Percentiles rank a stretch among this genome's conserved stretches.
These are phyloP conservation scores for Cariama cristata DNA, from an alignment of 2,113 vertebrate genomes.

Conservation along the genomic window DNA sequence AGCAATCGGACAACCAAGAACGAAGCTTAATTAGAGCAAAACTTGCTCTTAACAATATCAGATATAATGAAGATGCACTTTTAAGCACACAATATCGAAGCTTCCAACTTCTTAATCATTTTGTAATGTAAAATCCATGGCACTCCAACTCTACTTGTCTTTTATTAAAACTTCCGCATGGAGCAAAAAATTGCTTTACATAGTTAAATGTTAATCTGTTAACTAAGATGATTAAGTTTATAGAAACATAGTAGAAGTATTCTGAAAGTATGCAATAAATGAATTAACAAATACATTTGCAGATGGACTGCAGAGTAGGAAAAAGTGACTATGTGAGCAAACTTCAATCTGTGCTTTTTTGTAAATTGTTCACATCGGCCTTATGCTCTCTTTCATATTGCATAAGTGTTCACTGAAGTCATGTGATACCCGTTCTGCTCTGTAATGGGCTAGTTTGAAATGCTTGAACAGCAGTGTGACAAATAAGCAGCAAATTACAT, in stretches of 20 bases:
- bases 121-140: neutral
- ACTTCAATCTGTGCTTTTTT: neutral
- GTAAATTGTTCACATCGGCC: neutral
- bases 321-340: neutral
- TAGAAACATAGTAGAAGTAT: neutral
- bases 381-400: neutral
- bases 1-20: neutral
- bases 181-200: neutral
- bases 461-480: neutral
- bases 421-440: neutral
- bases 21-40: slow-evolving; percentile 39
- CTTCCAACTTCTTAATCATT: neutral
- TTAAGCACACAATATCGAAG: neutral
- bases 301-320: neutral
- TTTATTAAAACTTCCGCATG: neutral
- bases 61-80: neutral
- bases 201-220: neutral
- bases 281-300: neutral
- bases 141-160: neutral
- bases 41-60: slow-evolving; percentile 13
- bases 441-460: neutral
- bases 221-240: neutral
- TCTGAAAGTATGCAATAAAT: neutral
- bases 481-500: neutral
- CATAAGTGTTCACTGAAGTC: neutral